Evolutionary conservation across 1,140 invertebrate genomes (phyloP), one percentile per base, ranked within the genome.

Genomic region (Nasonia giraulti): DNA sequence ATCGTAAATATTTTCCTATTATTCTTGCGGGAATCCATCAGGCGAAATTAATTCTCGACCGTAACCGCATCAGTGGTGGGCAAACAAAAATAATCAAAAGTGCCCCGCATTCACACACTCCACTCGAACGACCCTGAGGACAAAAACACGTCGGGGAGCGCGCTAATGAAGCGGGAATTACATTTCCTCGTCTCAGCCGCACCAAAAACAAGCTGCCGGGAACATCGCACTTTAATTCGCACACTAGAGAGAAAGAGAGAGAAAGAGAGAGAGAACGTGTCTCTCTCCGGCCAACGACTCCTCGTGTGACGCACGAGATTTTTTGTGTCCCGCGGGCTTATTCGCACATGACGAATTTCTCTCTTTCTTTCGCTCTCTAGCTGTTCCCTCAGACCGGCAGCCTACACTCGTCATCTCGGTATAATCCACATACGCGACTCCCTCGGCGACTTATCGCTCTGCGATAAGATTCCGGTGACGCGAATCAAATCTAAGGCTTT

Each of bases 261-360:
- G 31, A 37, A 4, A 37, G 33, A 37, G 5, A 37, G 33, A 37
- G 33, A 37, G 31, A 37, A 74, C 33, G 14, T 31, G 69, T 31
- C 69, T 27, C 69, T 27, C 33, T 3, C 0, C 31, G 31, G 27
- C 23, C 23, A 71, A 71, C 69, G 31, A 40, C 55, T 20, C 7
- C 33, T 74, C 14, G 12, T 74, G 73, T 74, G 73, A 74, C 37
- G 73, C 73, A 74, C 73, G 73, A 74, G 33, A 74, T 40, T 37
- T 74, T 74, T 74, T 40, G 2, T 74, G 10, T 74, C 33, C 17
- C 73, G 33, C 27, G 4, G 33, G 73, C 55, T 62, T 33, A 71
- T 71, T 71, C 23, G 69, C 31, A 71, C 55, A 62, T 62, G 55
- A 62, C 17, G 55, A n/a, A 62, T 62, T 62, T 62, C 20, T 62